Base-by-base conservation (phyloP, 64 coral and sea anemone species). In the Porites lutea region DNA sequence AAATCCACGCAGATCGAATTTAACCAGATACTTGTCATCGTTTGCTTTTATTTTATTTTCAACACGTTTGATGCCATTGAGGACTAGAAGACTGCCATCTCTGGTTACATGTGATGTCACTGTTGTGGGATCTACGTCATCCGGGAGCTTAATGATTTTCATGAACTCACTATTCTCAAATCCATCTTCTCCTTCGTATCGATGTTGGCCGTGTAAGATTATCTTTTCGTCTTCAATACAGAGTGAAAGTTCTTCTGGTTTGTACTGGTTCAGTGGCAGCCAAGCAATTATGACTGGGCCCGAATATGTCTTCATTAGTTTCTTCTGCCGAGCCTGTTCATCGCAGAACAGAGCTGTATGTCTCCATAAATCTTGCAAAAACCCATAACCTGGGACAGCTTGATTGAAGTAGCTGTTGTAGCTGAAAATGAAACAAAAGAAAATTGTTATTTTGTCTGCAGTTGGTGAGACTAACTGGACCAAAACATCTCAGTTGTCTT, bases 1-100 rank as follows among this genome's bases (percentile, higher is more conserved):
- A 16, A 88, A 98, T 45, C 90, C 86, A n/a, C 87, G 92, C 5
- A 98, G 88, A 78, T 98, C 86, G 65, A 98, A 72, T 37, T 88
- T 92, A 14, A 95, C 88, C n/a, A 82, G 55, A 48, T 95, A 98
- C 62, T 64, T 98, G n/a, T 81, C 82, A 9, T 98, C 93, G 9
- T 95, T 69, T 48, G 78, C 89, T 27, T 92, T 79, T 9, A 63
- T 53, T 21, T 69, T 79, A 2, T 72, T 46, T 66, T 86, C 84
- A 13, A 65, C 80, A 18, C 22, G 59, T 15, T 77, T 66, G 74
- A 84, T 84, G 4, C 72, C 73, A 5, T 79, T 87, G 75, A 95
- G 86, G 55, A 98, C 89, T 59, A 83, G 80, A 59, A 95, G 73
- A 37, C 75, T 48, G 7, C 96, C 96, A 66, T 89, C 90, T 11